Conservation (phyloP, 2,888 invertebrate genomes). For the Cheiracanthium punctorium region DNA sequence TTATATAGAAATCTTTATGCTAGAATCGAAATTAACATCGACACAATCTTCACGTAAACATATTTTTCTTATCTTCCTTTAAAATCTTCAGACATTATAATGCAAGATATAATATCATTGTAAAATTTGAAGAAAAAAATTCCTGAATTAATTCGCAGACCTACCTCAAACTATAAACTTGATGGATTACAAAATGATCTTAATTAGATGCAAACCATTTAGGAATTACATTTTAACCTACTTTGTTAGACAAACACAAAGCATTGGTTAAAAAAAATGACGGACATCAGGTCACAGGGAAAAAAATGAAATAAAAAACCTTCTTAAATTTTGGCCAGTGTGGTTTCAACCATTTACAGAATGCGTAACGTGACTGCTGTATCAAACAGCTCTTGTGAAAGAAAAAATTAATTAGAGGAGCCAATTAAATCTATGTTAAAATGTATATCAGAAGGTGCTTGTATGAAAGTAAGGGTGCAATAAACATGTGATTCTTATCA, state of each 20-base stretch:
- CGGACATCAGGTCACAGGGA: neutral
- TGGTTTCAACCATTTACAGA: neutral
- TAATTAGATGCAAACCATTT: slow-evolving; percentile 5
- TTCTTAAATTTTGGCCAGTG: neutral
- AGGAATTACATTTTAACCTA: neutral
- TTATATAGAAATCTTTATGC: too few relatives aligned
- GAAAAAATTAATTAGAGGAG: slow-evolving; percentile 4
- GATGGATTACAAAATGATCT: neutral
- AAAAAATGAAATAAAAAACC: neutral
- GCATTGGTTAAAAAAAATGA: neutral
- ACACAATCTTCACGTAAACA: too few relatives aligned
- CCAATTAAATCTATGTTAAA: neutral
- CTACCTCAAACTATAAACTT: neutral
- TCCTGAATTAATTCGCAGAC: neutral
- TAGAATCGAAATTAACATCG: too few relatives aligned
- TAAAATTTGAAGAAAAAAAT: neutral
- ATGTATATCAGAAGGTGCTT: neutral
- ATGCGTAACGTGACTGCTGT: neutral
- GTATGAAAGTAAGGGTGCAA: neutral
- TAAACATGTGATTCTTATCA: neutral
- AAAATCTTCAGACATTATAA: neutral
- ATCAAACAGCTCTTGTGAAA: neutral
- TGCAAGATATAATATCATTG: neutral
- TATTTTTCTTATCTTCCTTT: neutral
- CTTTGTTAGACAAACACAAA: neutral